Percentiles rank a stretch among this genome's conserved stretches.
Evolutionary conservation across 2,797 vertebrate species (phyloP).

Genomic region (Micrastur ruficollis): DNA sequence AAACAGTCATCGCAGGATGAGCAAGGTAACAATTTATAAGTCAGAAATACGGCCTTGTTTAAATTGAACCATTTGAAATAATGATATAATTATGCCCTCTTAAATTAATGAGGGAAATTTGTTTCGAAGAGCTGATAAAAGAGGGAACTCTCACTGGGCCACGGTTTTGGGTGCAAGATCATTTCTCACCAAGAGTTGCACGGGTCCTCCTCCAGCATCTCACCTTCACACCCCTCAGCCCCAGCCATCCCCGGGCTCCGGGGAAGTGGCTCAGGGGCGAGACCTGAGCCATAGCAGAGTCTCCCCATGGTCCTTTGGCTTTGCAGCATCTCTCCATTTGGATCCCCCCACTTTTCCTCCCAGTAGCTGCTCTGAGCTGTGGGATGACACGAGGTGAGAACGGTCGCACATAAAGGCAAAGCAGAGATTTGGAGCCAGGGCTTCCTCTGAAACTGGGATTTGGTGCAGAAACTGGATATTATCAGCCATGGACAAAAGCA

Average conservation of each 20-base stretch:
- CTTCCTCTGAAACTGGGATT: background rate
- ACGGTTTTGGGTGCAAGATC: accelerated
- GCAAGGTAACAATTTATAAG: slow-evolving; percentile 12
- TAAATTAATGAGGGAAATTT: background rate
- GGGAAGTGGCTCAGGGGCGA: background rate
- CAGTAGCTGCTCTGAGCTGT: background rate
- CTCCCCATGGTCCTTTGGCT: background rate
- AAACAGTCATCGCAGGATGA: slow-evolving; percentile 5
- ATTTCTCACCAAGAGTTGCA: background rate
- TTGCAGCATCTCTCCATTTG: accelerated
- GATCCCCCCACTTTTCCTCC: accelerated
- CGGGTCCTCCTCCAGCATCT: background rate
- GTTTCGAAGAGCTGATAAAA: background rate
- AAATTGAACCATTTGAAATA: slow-evolving; percentile 12
- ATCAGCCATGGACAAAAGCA: accelerated
- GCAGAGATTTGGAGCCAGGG: background rate
- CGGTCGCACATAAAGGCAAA: accelerated
- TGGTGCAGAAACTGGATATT: background rate
- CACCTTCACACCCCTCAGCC: background rate
- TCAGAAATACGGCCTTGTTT: background rate
- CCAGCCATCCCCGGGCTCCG: background rate
- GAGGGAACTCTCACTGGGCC: background rate
- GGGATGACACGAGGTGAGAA: accelerated
- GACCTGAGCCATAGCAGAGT: background rate
- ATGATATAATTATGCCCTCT: slow-evolving; percentile 15